Conservation (phyloP, 2,113 vertebrate species). For the Sardina pilchardus region DNA sequence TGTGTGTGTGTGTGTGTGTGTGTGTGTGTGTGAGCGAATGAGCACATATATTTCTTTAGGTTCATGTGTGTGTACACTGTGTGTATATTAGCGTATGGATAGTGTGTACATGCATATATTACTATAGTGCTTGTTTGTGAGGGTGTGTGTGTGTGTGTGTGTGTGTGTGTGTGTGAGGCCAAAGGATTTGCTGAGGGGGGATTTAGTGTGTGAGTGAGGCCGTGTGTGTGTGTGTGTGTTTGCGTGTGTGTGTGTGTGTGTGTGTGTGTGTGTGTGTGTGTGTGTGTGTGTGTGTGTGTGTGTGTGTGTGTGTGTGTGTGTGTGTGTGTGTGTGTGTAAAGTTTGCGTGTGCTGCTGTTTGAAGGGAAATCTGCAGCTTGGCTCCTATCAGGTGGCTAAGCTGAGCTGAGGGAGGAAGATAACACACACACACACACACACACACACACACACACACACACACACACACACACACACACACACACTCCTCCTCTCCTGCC, state of each 20-base stretch:
- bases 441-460: too few species aligned
- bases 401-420: too few species aligned
- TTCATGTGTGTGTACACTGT: neutral
- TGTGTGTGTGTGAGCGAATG: neutral
- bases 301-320: neutral
- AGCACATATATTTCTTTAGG: too few species aligned
- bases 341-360: neutral
- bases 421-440: too few species aligned
- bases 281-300: neutral
- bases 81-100: too few species aligned
- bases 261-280: neutral
- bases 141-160: neutral
- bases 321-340: neutral
- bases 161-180: neutral
- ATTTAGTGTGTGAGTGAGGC: neutral
- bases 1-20: neutral
- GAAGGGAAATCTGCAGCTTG: too few species aligned
- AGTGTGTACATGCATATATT: too few species aligned
- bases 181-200: too few species aligned
- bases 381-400: too few species aligned
- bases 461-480: too few species aligned
- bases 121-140: neutral
- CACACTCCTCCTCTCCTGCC: too few species aligned
- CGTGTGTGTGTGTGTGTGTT: too few species aligned
- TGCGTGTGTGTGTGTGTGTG: neutral